These are phyloP conservation scores for Zaprionus ornatus DNA, from an alignment of 1,140 invertebrate species.

Conservation along the genomic window DNA sequence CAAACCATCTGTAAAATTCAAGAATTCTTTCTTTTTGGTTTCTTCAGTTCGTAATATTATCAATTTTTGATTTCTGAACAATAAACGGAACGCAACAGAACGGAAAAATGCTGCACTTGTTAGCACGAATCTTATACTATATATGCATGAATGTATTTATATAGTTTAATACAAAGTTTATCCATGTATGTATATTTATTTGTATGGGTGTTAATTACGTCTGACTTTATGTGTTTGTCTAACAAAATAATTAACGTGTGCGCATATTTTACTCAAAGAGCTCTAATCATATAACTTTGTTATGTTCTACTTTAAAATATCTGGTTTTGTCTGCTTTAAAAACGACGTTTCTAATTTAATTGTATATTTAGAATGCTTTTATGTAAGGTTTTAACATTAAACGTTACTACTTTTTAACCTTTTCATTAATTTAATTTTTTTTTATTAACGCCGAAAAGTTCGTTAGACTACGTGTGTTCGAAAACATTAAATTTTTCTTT, in stretches of 20 bases:
- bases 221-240: neutral
- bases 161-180: neutral
- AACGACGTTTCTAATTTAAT: slow-evolving; percentile 23
- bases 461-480: slow-evolving; percentile 58
- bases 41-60: slow-evolving; percentile 18
- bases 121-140: slow-evolving; percentile 55
- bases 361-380: slow-evolving; percentile 58
- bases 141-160: slow-evolving; percentile 1
- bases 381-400: slow-evolving; percentile 63
- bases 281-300: slow-evolving; percentile 48
- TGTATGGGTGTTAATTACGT: slow-evolving; percentile 2
- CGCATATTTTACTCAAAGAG: slow-evolving; percentile 40
- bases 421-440: slow-evolving; percentile 55
- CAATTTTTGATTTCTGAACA: slow-evolving; percentile 31
- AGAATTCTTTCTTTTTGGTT: slow-evolving; percentile 73
- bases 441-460: slow-evolving; percentile 56
- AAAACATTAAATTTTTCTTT: slow-evolving; percentile 48
- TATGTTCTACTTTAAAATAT: slow-evolving; percentile 39
- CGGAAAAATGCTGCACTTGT: slow-evolving; percentile 45
- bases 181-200: slow-evolving; percentile 8
- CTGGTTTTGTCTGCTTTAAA: slow-evolving; percentile 20
- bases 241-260: slow-evolving; percentile 25
- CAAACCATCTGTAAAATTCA: slow-evolving; percentile 77
- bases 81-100: slow-evolving; percentile 50
- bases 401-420: slow-evolving; percentile 70